Conservation (phyloP, 2,888 invertebrate genomes). For the Reticulitermes lucifugus region DNA sequence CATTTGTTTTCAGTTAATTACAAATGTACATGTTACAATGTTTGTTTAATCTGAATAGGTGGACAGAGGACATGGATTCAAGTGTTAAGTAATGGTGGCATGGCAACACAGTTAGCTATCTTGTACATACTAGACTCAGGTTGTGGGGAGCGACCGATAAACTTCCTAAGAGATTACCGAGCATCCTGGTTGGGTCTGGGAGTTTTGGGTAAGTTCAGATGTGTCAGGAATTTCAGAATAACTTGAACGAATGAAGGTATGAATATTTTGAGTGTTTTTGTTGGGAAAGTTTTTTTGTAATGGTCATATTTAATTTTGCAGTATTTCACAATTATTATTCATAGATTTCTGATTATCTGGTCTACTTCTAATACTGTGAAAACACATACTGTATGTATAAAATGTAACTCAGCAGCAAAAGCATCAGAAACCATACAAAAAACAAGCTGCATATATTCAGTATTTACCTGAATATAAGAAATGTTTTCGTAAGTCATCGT, state of each 20-base stretch:
- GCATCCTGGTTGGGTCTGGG: conserved; percentile 87
- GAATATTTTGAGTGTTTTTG: conserved; percentile 26
- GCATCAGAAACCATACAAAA: too few relatives aligned
- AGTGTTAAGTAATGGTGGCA: conserved; percentile 90
- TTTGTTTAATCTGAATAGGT: conserved; percentile 64
- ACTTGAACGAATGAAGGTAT: not conserved
- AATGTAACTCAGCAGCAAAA: too few relatives aligned
- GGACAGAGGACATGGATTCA: conserved; percentile 92
- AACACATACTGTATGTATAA: too few relatives aligned
- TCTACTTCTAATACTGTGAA: too few relatives aligned
- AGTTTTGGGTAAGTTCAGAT: conserved; percentile 71
- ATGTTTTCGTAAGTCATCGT: too few relatives aligned
- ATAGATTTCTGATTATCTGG: too few relatives aligned
- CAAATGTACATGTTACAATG: too few relatives aligned
- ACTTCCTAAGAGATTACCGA: conserved; percentile 80
- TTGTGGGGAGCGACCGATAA: conserved; percentile 80
- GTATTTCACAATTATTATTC: too few relatives aligned
- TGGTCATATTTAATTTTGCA: too few relatives aligned
- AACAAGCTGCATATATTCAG: too few relatives aligned
- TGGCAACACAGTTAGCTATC: conserved; percentile 82
- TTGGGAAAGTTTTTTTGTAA: not conserved
- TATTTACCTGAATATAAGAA: too few relatives aligned
- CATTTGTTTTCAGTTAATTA: too few relatives aligned
- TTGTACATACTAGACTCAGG: conserved; percentile 85
- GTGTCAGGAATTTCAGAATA: not conserved